Conservation (phyloP, 2,888 invertebrate genomes). For the Podabrus alpinus region DNA sequence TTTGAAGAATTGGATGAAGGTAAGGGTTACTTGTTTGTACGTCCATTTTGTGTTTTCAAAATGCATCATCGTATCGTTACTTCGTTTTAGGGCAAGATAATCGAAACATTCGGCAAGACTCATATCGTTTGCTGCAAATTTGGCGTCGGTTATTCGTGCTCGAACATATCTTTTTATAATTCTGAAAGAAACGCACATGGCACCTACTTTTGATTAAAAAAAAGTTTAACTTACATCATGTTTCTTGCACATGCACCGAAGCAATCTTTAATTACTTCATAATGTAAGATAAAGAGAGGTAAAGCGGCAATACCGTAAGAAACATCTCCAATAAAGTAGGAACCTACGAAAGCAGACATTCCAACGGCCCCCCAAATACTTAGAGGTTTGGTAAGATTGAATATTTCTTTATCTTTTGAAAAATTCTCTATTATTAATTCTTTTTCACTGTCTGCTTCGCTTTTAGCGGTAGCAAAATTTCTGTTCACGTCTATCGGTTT, state of each 20-base stretch:
- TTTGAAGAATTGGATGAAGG: background rate
- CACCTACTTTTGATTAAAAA: background rate
- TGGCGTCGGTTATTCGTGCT: background rate
- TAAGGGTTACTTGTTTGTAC: constrained; percentile 10
- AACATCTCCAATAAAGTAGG: background rate
- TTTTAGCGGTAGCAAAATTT: background rate
- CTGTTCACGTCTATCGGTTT: background rate
- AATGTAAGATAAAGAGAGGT: background rate
- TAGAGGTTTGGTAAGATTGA: background rate
- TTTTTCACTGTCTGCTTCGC: background rate
- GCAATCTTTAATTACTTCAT: background rate
- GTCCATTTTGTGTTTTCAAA: constrained; percentile 16
- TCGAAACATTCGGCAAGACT: constrained; percentile 8
- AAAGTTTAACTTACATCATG: constrained; percentile 1
- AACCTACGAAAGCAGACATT: background rate
- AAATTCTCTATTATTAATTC: background rate
- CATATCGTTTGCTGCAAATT: background rate
- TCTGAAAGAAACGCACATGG: background rate
- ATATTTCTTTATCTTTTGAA: background rate
- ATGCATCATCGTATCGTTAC: constrained; percentile 9
- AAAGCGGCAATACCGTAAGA: background rate
- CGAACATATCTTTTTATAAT: constrained; percentile 2
- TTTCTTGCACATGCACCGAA: background rate
- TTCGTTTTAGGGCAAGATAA: background rate
- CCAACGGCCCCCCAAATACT: constrained; percentile 3